Base-by-base conservation (phyloP, 2,113 vertebrate genomes). In the Lipophrys pholis region DNA sequence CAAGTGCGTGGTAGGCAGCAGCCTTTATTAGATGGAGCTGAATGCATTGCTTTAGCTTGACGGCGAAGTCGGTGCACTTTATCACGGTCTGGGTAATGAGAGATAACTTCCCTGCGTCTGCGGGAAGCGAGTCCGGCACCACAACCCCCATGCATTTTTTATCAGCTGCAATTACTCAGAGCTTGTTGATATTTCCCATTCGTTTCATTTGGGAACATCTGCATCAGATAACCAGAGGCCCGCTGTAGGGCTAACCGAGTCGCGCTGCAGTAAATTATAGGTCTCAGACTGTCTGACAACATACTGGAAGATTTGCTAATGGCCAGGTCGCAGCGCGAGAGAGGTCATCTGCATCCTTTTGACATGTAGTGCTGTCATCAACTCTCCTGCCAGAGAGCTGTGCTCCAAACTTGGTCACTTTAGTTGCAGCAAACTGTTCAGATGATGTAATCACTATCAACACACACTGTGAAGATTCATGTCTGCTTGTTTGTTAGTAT, bases 151-250 rank as follows among this genome's bases (percentile, higher is more conserved):
- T 90, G 83, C 85, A 92, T 91, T 89, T 92, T 91, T 91, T 84
- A 91, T 87, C 88, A 91, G 84, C 60, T 11, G 81, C 89, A 92
- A 91, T 91, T 92, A 91, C 87, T 92, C 82, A 78, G 81, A 75
- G 76, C 80, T 83, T 89, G 90, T 90, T 92, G 90, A 92, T 91
- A 89, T 91, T 92, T 89, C 78, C 86, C 56, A 80, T 89, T 90
- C 81, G 78, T 90, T 92, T 85, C 78, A 89, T 89, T 92, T 77
- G 86, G 84, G 70, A 91, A 87, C 69, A 92, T 90, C 85, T 87
- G 82, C 90, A 90, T 91, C 60, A 76, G 70, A 86, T 88, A 86
- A 89, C 86, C 86, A 82, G 85, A 86, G 82, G 92, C 82, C 80
- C 56, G 90, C 90, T 91, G 89, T 80, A 80, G 89, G 90, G 89